These are phyloP conservation scores for Willowsia nigromaculata DNA, from an alignment of 2,888 invertebrate genomes.

Conservation along the genomic window DNA sequence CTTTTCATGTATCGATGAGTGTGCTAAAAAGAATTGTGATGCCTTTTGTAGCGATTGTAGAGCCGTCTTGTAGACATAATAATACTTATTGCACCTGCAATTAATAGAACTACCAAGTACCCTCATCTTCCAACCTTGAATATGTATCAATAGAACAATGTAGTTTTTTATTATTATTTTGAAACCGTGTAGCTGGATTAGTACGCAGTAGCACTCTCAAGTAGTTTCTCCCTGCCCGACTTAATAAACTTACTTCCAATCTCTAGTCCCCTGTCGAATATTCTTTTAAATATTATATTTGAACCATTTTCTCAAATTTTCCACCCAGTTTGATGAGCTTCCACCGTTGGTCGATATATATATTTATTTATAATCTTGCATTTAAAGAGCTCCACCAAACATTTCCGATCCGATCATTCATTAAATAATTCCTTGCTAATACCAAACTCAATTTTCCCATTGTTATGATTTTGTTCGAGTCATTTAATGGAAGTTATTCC, in stretches of 20 bases:
- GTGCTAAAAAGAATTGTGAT: too few relatives aligned
- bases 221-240: conserved; percentile 22
- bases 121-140: too few relatives aligned
- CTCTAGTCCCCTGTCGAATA: not conserved
- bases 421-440: conserved; percentile 2
- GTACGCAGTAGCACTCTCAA: not conserved
- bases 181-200: not conserved
- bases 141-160: too few relatives aligned
- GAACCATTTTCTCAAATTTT: not conserved
- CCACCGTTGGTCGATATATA: not conserved
- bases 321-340: not conserved
- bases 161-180: not conserved
- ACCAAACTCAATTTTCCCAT: not conserved
- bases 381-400: not conserved
- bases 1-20: too few relatives aligned
- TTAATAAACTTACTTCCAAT: conserved; percentile 6
- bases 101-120: too few relatives aligned
- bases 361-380: not conserved
- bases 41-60: too few relatives aligned
- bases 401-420: not conserved
- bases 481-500: not conserved
- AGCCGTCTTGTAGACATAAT: too few relatives aligned
- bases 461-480: not conserved
- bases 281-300: not conserved
- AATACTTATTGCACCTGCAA: too few relatives aligned